These are phyloP conservation scores for Mylabris sibirica DNA, from an alignment of 2,888 invertebrate genomes.

Conservation along the genomic window DNA sequence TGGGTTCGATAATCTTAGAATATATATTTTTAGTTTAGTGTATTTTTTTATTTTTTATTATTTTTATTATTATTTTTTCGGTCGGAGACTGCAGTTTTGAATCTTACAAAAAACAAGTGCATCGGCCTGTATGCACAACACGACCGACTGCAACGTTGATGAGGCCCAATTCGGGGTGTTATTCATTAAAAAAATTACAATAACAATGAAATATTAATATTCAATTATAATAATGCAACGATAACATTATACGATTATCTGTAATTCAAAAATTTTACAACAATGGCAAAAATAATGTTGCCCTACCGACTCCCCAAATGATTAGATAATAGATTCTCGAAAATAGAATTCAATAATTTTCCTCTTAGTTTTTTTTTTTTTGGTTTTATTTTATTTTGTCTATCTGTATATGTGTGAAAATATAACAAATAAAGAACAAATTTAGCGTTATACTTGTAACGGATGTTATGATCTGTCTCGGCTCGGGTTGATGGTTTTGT, in stretches of 20 bases:
- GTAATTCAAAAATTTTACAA: neutral
- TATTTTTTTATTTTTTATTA: constrained; percentile 40
- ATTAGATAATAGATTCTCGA: neutral
- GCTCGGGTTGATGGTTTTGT: constrained; percentile 38
- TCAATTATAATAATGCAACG: constrained; percentile 33
- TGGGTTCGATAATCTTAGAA: constrained; percentile 37
- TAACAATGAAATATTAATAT: no score
- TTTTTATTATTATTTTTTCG: constrained; percentile 25
- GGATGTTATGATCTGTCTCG: constrained; percentile 44
- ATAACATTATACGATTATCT: constrained; percentile 35
- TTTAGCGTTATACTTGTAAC: constrained; percentile 31
- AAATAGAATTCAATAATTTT: neutral
- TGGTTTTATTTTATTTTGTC: no score
- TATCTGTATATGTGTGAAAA: neutral
- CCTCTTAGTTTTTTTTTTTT: neutral
- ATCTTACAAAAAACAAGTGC: constrained; percentile 56
- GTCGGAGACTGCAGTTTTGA: constrained; percentile 48
- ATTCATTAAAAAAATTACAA: neutral
- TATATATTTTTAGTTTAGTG: constrained; percentile 52
- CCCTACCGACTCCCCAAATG: neutral
- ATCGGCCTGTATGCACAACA: constrained; percentile 49
- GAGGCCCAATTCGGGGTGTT: constrained; percentile 29
- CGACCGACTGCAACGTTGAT: neutral
- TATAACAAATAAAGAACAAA: constrained; percentile 20
- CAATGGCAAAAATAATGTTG: neutral